Conservation (phyloP, 2,888 invertebrate species). For the Folsomia candida region DNA sequence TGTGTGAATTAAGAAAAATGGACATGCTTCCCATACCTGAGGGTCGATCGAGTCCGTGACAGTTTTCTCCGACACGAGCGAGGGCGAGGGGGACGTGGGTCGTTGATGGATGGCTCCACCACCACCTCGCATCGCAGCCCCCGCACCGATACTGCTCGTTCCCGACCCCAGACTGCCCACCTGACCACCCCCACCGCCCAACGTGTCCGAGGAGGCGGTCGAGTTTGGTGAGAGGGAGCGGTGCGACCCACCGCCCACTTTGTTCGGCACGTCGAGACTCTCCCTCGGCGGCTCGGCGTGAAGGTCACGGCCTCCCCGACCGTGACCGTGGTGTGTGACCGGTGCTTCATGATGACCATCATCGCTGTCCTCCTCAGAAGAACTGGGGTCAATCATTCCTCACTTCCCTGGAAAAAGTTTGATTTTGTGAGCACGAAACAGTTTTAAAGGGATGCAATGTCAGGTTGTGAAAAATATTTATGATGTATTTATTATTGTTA, state of each 20-base stretch:
- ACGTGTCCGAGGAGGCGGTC: constrained; percentile 43
- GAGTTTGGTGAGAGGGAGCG: constrained; percentile 43
- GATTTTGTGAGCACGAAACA: background rate
- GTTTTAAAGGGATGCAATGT: too few species aligned
- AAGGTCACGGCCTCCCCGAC: constrained; percentile 22
- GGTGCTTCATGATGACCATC: constrained; percentile 65
- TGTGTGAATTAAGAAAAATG: too few species aligned
- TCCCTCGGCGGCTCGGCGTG: constrained; percentile 40
- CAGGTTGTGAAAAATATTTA: too few species aligned
- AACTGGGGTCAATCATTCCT: constrained; percentile 89
- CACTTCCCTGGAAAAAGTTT: too few species aligned
- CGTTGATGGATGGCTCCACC: constrained; percentile 69
- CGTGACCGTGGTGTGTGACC: constrained; percentile 50
- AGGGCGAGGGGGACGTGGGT: constrained; percentile 86
- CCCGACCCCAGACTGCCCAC: constrained; percentile 54
- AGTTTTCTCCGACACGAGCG: constrained; percentile 84
- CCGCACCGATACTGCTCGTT: constrained; percentile 62
- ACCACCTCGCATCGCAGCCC: constrained; percentile 57
- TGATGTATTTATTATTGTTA: too few species aligned
- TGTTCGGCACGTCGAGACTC: constrained; percentile 42
- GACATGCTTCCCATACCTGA: constrained; percentile 42
- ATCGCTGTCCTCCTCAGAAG: constrained; percentile 92
- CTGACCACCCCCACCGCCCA: constrained; percentile 40
- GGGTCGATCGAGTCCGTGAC: constrained; percentile 62
- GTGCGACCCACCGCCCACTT: constrained; percentile 26